Evolutionary conservation across 2,113 vertebrate species (phyloP), one percentile per base, ranked within the genome.

Genomic region (Ia io): DNA sequence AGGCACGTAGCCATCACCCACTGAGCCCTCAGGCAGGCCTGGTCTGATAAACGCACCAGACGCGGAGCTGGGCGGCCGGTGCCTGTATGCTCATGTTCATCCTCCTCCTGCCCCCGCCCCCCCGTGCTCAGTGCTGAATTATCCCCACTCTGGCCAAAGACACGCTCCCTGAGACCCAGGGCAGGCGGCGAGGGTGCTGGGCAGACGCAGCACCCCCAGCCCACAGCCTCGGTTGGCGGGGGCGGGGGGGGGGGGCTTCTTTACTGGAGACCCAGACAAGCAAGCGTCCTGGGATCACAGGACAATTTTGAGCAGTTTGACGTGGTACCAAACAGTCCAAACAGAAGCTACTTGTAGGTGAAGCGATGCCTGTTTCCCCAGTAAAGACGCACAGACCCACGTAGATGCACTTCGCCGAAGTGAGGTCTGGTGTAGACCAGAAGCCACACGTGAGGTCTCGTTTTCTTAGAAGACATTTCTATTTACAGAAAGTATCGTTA

Each of bases 401-500:
- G 83, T 95, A 97, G 97, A 97, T 95, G 94, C 80, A 96, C 96
- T 98, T 93, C 98, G 98, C 98, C 90, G 94, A 89, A 98, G 96
- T 95, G 80, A 56, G 95, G 98, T 98, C 97, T 98, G 70, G 95
- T 97, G 95, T 92, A 98, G 97, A 96, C 96, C 97, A 96, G 94
- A 96, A 82, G 96, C 97, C 97, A 97, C 97, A 97, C 85, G 84
- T 97, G 97, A 98, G 97, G 97, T 97, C 94, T 97, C 73, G 89
- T 98, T 98, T 89, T 98, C 97, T 98, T 98, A 97, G 95, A 98
- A 97, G 98, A 98, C 97, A 96, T 98, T 98, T 98, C 97, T 98
- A 98, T 98, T 96, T 98, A 97, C 95, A 71, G 73, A 93, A 97
- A 97, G 96, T 98, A 97, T 97, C 98, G 97, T 98, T 96, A 95